Conservation (phyloP, 2,797 vertebrate genomes). For the Danio aesculapii region DNA sequence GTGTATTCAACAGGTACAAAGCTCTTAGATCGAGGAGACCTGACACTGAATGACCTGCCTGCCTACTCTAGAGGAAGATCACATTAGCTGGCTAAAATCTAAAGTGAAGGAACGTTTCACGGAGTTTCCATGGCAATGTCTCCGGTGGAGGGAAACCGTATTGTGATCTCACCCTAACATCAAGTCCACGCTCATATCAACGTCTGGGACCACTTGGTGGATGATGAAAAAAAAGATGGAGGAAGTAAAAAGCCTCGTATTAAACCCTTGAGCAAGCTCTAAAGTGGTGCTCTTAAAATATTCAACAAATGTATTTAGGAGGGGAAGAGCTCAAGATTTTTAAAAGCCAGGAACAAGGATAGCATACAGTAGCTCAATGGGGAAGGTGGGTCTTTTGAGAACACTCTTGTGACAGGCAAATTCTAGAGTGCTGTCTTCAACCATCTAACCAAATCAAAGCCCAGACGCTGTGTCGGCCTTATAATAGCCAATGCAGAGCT, state of each 20-base stretch:
- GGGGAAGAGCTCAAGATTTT: constrained; percentile 39
- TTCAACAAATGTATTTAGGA: constrained; percentile 33
- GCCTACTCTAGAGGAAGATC: neutral
- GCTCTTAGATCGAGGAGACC: neutral
- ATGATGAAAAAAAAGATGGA: constrained; percentile 35
- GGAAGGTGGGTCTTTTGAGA: constrained; percentile 51
- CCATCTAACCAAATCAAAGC: constrained; percentile 15
- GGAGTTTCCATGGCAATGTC: constrained; percentile 20
- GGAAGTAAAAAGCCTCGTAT: constrained; percentile 28
- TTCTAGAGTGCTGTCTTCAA: constrained; percentile 19
- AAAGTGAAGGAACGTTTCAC: neutral
- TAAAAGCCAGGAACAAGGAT: constrained; percentile 39
- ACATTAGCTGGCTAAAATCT: constrained; percentile 4
- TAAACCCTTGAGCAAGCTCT: constrained; percentile 41
- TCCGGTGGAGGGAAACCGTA: neutral
- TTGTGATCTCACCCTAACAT: neutral
- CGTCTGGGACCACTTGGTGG: constrained; percentile 4
- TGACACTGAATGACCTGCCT: neutral
- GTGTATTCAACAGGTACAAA: neutral
- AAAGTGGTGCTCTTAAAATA: constrained; percentile 49
- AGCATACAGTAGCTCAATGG: constrained; percentile 10
- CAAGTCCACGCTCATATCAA: constrained; percentile 27
- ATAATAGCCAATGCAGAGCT: neutral
- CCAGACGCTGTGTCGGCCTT: neutral
- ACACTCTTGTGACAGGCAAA: constrained; percentile 34